These are phyloP conservation scores for Heliconius eleuchia DNA, from an alignment of 1,140 invertebrate genomes.

Conservation along the genomic window DNA sequence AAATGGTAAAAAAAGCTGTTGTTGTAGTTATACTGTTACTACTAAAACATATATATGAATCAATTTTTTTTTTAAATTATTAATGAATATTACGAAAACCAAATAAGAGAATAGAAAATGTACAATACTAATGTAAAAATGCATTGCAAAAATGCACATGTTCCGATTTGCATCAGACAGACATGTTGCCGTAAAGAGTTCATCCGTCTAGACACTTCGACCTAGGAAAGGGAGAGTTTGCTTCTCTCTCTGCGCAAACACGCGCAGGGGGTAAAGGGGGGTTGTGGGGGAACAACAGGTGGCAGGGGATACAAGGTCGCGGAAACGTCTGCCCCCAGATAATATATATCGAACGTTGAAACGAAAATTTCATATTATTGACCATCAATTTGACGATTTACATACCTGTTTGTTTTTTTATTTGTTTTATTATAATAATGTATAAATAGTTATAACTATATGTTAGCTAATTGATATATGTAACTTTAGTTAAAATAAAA, in stretches of 20 bases:
- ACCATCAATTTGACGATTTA: neutral
- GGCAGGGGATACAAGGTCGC: constrained; percentile 68
- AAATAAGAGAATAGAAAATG: no score
- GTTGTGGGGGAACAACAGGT: constrained; percentile 59
- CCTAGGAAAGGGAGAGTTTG: constrained; percentile 66
- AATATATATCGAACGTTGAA: constrained; percentile 7
- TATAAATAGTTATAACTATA: neutral
- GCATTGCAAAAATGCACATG: constrained; percentile 27
- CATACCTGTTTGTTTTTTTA: neutral
- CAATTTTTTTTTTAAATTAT: no score
- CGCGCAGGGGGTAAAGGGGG: constrained; percentile 56
- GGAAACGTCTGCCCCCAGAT: constrained; percentile 67
- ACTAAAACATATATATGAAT: no score
- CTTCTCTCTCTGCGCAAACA: constrained; percentile 63
- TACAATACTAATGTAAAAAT: neutral
- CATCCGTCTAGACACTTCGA: constrained; percentile 77
- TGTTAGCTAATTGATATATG: neutral
- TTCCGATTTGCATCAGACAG: constrained; percentile 42
- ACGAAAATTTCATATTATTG: neutral
- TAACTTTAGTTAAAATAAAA: neutral
- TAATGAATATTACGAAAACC: no score
- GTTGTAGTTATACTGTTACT: no score
- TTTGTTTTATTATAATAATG: neutral
- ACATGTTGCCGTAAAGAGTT: constrained; percentile 63
- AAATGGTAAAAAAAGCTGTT: neutral